Percentiles rank a stretch among this genome's conserved stretches.
Conservation (phyloP, 2,113 vertebrate species). For the Stegastes partitus region DNA sequence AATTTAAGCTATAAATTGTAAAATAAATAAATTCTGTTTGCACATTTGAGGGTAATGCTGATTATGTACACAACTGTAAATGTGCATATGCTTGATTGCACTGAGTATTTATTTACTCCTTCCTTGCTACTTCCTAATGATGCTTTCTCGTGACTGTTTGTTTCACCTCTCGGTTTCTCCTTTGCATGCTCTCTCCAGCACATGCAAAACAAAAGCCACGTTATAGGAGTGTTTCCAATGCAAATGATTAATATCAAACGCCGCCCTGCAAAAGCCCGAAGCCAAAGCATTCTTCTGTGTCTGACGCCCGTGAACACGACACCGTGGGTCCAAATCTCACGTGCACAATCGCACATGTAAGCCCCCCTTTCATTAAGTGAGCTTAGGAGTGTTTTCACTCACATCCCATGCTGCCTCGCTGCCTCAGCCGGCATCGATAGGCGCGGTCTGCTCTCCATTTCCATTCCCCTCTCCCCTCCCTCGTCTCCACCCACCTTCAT, state of each 20-base stretch:
- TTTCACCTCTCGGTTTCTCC: not conserved
- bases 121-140: no score
- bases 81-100: no score
- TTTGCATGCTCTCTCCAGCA: not conserved
- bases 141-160: no score
- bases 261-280: not conserved
- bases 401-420: slow-evolving; percentile 59
- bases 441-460: slow-evolving; percentile 73
- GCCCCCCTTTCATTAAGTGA: slow-evolving; percentile 26
- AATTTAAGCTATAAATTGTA: not conserved
- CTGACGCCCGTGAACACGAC: not conserved
- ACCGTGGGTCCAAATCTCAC: not conserved
- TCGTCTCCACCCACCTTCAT: slow-evolving; percentile 72
- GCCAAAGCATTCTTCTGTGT: slow-evolving; percentile 2
- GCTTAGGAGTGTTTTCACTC: slow-evolving; percentile 44
- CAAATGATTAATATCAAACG: slow-evolving; percentile 58
- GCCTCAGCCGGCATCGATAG: slow-evolving; percentile 63
- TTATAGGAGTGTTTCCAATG: slow-evolving; percentile 16
- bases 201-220: slow-evolving; percentile 37
- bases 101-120: no score
- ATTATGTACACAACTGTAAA: not conserved
- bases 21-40: not conserved
- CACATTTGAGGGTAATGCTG: not conserved
- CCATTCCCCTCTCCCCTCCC: slow-evolving; percentile 65
- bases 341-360: not conserved